Evolutionary conservation across 1,140 invertebrate species (phyloP), one percentile per base, ranked within the genome.

Genomic region (Mactra quadrangularis): DNA sequence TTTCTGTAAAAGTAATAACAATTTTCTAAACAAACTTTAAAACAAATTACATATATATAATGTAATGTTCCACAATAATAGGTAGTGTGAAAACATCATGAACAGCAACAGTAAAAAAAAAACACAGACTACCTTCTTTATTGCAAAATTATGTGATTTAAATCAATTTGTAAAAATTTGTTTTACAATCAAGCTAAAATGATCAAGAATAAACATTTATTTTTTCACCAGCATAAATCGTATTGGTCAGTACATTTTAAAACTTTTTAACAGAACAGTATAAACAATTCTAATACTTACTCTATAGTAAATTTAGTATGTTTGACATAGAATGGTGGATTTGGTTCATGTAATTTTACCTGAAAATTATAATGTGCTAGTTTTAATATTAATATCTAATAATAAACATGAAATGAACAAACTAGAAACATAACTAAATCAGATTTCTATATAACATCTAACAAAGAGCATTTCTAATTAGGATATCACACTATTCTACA

Each of bases 251-350:
- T 11, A 47, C 9, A 19, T 11, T 47, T 47, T 47, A 11, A 47
- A 47, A n/a, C n/a, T n/a, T n/a, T n/a, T n/a, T n/a, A n/a, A n/a
- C n/a, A n/a, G n/a, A n/a, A n/a, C n/a, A n/a, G n/a, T n/a, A n/a
- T n/a, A n/a, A n/a, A n/a, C n/a, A n/a, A n/a, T n/a, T n/a, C n/a
- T 41, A 9, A 29, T 66, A 76, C 75, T 78, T 78, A 78, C 75
- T 27, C 25, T 0, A 78, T 50, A 27, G 50, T 53, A 22, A 78
- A 68, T 22, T 50, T 66, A 15, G 55, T 38, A 66, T 78, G 75
- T 38, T 78, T 78, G n/a, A 78, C 35, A 41, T 78, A 25, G 50
- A 78, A 78, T 66, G 78, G 78, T 50, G 78, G 66, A 22, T 72
- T 57, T 41, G 78, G 78, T 31, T 50, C 35, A 31, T 45, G 47